Evolutionary conservation across 2,113 vertebrate species (phyloP).

Genomic region (Channa argus): DNA sequence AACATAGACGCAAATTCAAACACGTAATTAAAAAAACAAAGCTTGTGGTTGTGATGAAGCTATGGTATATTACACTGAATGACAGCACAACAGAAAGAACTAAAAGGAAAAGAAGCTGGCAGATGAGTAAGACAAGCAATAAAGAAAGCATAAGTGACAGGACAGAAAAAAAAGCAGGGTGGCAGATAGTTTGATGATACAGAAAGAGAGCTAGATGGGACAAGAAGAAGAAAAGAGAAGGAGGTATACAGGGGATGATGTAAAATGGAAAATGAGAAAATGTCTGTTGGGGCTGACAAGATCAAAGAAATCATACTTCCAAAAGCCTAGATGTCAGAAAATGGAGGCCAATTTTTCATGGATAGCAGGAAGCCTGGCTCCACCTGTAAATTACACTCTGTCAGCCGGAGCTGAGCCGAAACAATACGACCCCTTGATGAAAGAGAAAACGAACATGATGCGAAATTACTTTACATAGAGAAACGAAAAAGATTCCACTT

Average conservation of each 20-base stretch:
- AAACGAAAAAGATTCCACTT: constrained; percentile 22
- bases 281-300: constrained; percentile 61
- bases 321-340: constrained; percentile 77
- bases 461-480: constrained; percentile 47
- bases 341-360: constrained; percentile 77
- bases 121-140: constrained; percentile 46
- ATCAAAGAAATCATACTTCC: constrained; percentile 79
- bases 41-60: constrained; percentile 28
- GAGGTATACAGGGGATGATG: constrained; percentile 51
- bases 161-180: background rate
- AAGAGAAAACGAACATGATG: constrained; percentile 62
- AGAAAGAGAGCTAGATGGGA: constrained; percentile 38
- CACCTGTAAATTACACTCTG: constrained; percentile 76
- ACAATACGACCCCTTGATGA: constrained; percentile 66
- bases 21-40: constrained; percentile 5
- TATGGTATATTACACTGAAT: constrained; percentile 42
- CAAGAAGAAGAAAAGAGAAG: constrained; percentile 32
- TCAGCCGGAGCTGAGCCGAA: constrained; percentile 56
- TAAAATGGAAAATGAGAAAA: constrained; percentile 62
- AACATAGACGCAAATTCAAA: no score
- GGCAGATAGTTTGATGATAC: constrained; percentile 51
- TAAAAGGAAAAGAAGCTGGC: constrained; percentile 29
- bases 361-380: constrained; percentile 71
- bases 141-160: constrained; percentile 55
- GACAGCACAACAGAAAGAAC: constrained; percentile 29